phyloP scores from a whole-genome alignment of 2,888 invertebrate genomes.

The Microctonus hyperodae region DNA sequence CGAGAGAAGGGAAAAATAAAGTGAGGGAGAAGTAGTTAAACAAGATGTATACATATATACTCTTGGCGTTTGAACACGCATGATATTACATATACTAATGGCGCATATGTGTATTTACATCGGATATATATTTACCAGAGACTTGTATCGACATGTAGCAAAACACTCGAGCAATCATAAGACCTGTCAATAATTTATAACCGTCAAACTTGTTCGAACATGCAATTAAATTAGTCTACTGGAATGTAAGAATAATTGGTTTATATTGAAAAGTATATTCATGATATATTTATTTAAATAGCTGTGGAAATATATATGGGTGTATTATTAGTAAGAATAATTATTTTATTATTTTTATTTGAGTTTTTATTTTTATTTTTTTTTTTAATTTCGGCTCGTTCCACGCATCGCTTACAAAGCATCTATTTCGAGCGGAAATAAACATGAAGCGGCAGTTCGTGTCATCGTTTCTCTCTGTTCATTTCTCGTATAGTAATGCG shows the following conservation, averaged over 20 bases:
- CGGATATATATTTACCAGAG: not conserved
- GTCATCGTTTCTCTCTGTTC: slow-evolving; percentile 15
- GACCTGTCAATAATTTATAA: slow-evolving; percentile 40
- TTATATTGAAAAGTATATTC: slow-evolving; percentile 22
- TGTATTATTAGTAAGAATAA: not conserved
- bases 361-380: not conserved
- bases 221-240: slow-evolving; percentile 40
- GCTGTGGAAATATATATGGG: not conserved
- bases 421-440: slow-evolving; percentile 49
- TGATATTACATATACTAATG: not conserved
- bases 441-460: slow-evolving; percentile 38
- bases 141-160: not conserved
- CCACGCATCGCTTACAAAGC: slow-evolving; percentile 44
- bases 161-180: slow-evolving; percentile 11
- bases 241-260: slow-evolving; percentile 37
- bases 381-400: not conserved
- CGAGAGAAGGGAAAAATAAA: not conserved
- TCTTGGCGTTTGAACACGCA: slow-evolving; percentile 16
- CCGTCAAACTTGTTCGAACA: slow-evolving; percentile 44
- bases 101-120: not conserved
- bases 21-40: slow-evolving; percentile 1
- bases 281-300: not conserved
- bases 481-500: slow-evolving; percentile 28
- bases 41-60: not conserved
- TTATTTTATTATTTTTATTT: slow-evolving; percentile 2